Evolutionary conservation across 2,797 vertebrate species (phyloP), one percentile per base, ranked within the genome.

Genomic region (Cyclura pinguis): DNA sequence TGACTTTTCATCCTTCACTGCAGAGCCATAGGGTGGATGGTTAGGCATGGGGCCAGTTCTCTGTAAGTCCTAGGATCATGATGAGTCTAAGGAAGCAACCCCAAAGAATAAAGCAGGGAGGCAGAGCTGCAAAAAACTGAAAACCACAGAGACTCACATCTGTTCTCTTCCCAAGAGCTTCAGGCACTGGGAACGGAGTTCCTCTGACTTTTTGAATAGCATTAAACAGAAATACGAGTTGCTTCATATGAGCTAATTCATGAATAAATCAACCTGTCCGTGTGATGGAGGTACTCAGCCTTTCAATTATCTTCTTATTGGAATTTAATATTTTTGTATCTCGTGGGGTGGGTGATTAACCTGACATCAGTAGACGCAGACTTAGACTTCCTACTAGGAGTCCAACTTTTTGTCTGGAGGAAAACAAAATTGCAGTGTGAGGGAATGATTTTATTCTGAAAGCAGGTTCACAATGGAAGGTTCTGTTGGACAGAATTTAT

Each of bases 391-490:
- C 91, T 94, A 88, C 95, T 92, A 95, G 93, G 92, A 89, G 91
- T 94, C 96, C 94, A 88, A 90, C 80, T 93, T 95, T 95, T 95
- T 94, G 86, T 80, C 84, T 90, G 89, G n/a, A n/a, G 29, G 27
- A 24, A 13, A 22, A 76, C 69, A 88, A 89, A 59, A 57, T 42
- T n/a, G 29, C 38, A 50, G 50, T 57, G 85, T 57, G 85, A 84
- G 93, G 90, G 92, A 95, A 95, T 95, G 72, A 91, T 92, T 96
- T 95, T 93, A 96, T 96, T 97, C 93, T 97, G 97, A 96, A 96
- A 97, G 93, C 95, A 88, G 94, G 96, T 97, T 96, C 96, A 97
- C 96, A 96, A 96, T 95, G 88, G 94, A 96, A 91, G 92, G 95
- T 95, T 96, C 93, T 84, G 95, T 95, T 94, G 87, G 81, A 87